Evolutionary conservation across 2,888 invertebrate genomes (phyloP).

Genomic region (Steromphala cineraria): DNA sequence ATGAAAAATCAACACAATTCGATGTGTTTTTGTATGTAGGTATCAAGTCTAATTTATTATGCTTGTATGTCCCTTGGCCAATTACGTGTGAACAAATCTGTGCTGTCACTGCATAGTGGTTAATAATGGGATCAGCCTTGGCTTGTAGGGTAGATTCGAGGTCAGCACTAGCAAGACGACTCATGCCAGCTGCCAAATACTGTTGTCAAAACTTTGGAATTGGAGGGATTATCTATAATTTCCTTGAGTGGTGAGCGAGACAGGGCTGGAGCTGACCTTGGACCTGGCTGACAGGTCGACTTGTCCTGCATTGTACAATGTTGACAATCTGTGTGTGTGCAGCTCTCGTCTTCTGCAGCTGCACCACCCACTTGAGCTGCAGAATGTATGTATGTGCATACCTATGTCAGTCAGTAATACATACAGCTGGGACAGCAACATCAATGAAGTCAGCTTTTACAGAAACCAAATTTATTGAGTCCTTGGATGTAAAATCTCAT

Average conservation of each 20-base stretch:
- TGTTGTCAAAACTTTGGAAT: too few species aligned
- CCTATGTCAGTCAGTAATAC: neutral
- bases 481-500: constrained; percentile 12
- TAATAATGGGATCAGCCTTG: neutral
- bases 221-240: too few species aligned
- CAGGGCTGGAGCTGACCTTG: too few species aligned
- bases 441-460: constrained; percentile 8
- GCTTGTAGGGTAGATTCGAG: neutral
- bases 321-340: too few species aligned
- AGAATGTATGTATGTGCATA: neutral
- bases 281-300: too few species aligned
- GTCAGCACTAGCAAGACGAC: neutral
- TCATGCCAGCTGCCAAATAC: too few species aligned
- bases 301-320: too few species aligned
- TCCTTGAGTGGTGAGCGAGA: too few species aligned
- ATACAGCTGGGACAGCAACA: neutral
- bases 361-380: too few species aligned
- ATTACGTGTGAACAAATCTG: neutral
- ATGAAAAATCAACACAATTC: constrained; percentile 1
- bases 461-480: neutral
- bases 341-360: too few species aligned
- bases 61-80: neutral
- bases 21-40: neutral
- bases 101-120: neutral
- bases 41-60: constrained; percentile 9